Evolutionary conservation across 2,888 invertebrate species (phyloP).

Genomic region (Dastarcus helophoroides): DNA sequence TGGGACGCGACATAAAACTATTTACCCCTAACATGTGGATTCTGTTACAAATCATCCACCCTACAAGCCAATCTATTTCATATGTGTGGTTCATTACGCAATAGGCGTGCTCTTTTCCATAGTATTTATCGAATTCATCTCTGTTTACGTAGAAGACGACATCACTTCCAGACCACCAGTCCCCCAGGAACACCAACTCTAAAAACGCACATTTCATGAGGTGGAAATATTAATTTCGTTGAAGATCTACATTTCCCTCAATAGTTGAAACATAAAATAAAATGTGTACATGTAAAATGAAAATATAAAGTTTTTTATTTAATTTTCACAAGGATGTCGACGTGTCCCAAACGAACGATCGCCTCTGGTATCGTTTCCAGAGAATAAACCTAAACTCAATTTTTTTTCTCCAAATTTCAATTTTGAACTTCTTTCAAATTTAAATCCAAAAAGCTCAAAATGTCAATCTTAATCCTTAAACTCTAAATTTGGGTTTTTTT

Average conservation of each 20-base stretch:
- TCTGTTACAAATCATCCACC: slow-evolving; percentile 83
- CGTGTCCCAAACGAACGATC: too few relatives aligned
- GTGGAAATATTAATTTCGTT: neutral
- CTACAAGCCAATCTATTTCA: slow-evolving; percentile 92
- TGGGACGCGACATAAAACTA: slow-evolving; percentile 13
- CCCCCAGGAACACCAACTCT: slow-evolving; percentile 86
- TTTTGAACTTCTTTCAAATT: too few relatives aligned
- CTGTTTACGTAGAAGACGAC: slow-evolving; percentile 65
- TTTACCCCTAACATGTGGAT: slow-evolving; percentile 71
- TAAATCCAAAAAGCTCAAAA: too few relatives aligned
- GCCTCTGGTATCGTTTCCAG: too few relatives aligned
- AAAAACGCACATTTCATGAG: slow-evolving; percentile 25
- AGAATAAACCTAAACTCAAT: too few relatives aligned
- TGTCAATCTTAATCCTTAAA: too few relatives aligned
- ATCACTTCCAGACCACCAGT: slow-evolving; percentile 84
- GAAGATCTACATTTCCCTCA: too few relatives aligned
- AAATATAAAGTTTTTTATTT: neutral
- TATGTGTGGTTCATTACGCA: slow-evolving; percentile 91
- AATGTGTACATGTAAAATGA: neutral
- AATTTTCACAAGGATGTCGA: too few relatives aligned
- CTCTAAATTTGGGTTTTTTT: too few relatives aligned
- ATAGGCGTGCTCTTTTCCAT: slow-evolving; percentile 80
- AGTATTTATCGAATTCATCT: slow-evolving; percentile 64
- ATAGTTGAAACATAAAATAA: neutral
- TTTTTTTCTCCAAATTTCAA: too few relatives aligned